Conservation (phyloP, 1,140 invertebrate species). For the Drosophila sucinea region DNA sequence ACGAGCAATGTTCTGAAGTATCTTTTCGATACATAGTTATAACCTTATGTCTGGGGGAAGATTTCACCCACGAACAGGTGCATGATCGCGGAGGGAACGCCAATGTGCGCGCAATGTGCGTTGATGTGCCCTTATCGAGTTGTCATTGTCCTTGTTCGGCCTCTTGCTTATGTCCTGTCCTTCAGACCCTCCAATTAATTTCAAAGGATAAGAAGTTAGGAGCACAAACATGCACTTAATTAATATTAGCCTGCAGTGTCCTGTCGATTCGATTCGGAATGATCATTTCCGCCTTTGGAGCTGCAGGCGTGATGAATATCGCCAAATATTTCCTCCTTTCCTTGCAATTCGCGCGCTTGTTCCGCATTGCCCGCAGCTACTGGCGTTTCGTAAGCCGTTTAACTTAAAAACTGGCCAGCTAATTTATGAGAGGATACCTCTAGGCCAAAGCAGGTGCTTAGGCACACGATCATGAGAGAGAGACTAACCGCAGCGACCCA, state of each 20-base stretch:
- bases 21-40: slow-evolving; percentile 16
- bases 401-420: slow-evolving; percentile 42
- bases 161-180: slow-evolving; percentile 23
- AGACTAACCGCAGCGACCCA: slow-evolving; percentile 20
- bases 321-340: background rate
- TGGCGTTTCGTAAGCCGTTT: slow-evolving; percentile 70
- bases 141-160: slow-evolving; percentile 68
- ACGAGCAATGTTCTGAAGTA: slow-evolving; percentile 23
- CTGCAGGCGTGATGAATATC: slow-evolving; percentile 63
- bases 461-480: slow-evolving; percentile 1
- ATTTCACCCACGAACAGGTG: slow-evolving; percentile 75
- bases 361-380: slow-evolving; percentile 50
- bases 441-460: slow-evolving; percentile 45
- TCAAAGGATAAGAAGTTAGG: slow-evolving; percentile 34
- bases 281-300: slow-evolving; percentile 55
- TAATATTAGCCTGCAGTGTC: slow-evolving; percentile 65
- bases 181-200: slow-evolving; percentile 62
- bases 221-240: slow-evolving; percentile 73
- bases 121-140: slow-evolving; percentile 76
- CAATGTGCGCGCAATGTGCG: slow-evolving; percentile 65
- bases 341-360: slow-evolving; percentile 61
- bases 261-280: slow-evolving; percentile 36
- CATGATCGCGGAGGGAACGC: slow-evolving; percentile 52
- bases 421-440: slow-evolving; percentile 57
- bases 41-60: slow-evolving; percentile 23